A percentile compares a stretch with the other conserved stretches of the same genome.
Evolutionary conservation across 2,888 invertebrate genomes (phyloP).

Genomic region (Campopleginae sp.): DNA sequence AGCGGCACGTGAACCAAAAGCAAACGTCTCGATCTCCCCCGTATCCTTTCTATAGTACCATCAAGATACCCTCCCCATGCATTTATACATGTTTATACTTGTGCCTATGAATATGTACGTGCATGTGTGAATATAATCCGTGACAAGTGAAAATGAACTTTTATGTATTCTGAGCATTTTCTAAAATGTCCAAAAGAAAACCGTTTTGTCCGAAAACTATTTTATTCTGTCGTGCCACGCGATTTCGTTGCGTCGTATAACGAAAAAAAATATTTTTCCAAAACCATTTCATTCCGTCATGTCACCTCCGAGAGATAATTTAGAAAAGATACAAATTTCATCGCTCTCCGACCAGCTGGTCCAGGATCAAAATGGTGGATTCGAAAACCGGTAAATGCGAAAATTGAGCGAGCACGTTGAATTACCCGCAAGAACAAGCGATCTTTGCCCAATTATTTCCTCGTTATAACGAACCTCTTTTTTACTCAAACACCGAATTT

Average conservation of each 20-base stretch:
- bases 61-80: constrained; percentile 43
- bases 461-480: too few species aligned
- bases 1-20: constrained; percentile 82
- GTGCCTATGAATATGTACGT: neutral
- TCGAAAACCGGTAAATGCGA: neutral
- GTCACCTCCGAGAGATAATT: too few species aligned
- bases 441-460: too few species aligned
- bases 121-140: neutral
- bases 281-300: too few species aligned
- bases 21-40: constrained; percentile 71
- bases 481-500: too few species aligned
- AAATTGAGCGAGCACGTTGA: too few species aligned
- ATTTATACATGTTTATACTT: constrained; percentile 24
- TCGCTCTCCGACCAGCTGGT: neutral
- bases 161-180: neutral
- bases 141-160: neutral
- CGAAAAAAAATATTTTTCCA: too few species aligned
- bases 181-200: too few species aligned
- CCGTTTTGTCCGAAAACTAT: too few species aligned
- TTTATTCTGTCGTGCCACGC: too few species aligned
- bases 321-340: neutral
- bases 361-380: neutral
- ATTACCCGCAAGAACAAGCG: too few species aligned
- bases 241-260: too few species aligned
- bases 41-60: constrained; percentile 33